Conservation (phyloP, 2,113 vertebrate genomes). For the Panthera leo region DNA sequence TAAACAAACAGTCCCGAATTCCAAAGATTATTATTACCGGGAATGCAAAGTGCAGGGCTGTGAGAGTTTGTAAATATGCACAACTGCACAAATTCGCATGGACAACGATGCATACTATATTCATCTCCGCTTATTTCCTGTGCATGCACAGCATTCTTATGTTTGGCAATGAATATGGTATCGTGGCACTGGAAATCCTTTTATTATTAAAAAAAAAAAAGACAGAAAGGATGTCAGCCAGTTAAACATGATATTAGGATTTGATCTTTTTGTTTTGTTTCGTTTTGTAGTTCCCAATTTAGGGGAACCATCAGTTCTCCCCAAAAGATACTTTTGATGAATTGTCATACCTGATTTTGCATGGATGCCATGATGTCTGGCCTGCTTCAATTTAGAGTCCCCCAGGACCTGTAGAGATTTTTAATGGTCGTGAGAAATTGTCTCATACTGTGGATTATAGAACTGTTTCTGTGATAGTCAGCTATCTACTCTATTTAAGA, state of each 20-base stretch:
- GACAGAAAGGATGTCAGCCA: conserved; percentile 30
- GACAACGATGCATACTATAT: background rate
- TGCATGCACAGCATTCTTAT: background rate
- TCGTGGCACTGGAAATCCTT: conserved; percentile 59
- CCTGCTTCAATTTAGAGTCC: conserved; percentile 32
- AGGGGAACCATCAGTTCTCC: conserved; percentile 47
- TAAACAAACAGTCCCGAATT: conserved; percentile 53
- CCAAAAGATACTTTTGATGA: conserved; percentile 61
- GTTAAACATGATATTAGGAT: conserved; percentile 61
- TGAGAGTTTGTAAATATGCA: background rate
- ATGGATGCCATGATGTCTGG: conserved; percentile 52
- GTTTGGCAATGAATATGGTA: conserved; percentile 49
- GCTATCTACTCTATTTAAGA: conserved; percentile 56
- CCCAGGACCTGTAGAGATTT: conserved; percentile 52
- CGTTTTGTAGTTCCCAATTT: conserved; percentile 60
- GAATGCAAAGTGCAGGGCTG: background rate
- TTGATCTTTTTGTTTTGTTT: conserved; percentile 63
- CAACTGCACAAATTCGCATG: background rate
- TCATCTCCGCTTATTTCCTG: background rate
- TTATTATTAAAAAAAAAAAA: conserved; percentile 54
- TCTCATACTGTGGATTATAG: conserved; percentile 52
- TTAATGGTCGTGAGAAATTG: conserved; percentile 72
- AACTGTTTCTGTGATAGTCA: background rate
- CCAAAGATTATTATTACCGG: conserved; percentile 48
- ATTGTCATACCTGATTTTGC: conserved; percentile 73